phyloP scores from a whole-genome alignment of 2,113 vertebrate genomes.

The Paralichthys olivaceus region DNA sequence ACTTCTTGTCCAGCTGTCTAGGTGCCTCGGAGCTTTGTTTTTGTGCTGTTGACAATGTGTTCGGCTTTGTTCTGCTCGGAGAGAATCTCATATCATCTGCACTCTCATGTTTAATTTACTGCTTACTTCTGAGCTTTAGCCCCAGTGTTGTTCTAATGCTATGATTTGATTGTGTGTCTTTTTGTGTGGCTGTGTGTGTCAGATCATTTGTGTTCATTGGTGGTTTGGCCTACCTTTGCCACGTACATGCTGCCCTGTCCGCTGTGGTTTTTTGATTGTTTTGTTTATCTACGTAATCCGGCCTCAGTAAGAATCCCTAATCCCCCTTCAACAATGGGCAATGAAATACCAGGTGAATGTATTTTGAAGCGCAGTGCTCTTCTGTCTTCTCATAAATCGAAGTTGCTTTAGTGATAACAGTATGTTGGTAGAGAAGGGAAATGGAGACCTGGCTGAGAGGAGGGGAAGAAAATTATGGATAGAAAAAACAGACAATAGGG shows the following conservation, averaged over 20 bases:
- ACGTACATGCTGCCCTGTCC: background rate
- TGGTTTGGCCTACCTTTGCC: constrained; percentile 1
- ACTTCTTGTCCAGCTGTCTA: constrained; percentile 36
- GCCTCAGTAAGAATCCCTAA: constrained; percentile 50
- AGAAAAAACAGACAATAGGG: background rate
- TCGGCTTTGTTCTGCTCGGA: constrained; percentile 39
- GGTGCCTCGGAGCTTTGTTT: constrained; percentile 30
- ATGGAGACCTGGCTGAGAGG: background rate
- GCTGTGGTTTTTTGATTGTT: constrained; percentile 39
- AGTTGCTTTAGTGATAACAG: constrained; percentile 18
- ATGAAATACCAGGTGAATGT: constrained; percentile 33
- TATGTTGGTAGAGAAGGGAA: constrained; percentile 9
- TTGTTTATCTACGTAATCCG: constrained; percentile 61
- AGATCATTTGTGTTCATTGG: constrained; percentile 12
- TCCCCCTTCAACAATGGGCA: constrained; percentile 23
- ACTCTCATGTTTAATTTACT: constrained; percentile 60
- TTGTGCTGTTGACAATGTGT: constrained; percentile 33
- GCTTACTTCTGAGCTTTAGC: constrained; percentile 33
- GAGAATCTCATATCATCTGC: constrained; percentile 46
- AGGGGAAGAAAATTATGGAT: background rate
- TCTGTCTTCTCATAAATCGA: constrained; percentile 9
- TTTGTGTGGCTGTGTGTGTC: background rate
- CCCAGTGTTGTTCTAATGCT: background rate
- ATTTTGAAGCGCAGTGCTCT: constrained; percentile 20
- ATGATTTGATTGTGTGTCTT: background rate